Conservation (phyloP, 2,888 invertebrate genomes). For the Eumacrocentrus americanus region DNA sequence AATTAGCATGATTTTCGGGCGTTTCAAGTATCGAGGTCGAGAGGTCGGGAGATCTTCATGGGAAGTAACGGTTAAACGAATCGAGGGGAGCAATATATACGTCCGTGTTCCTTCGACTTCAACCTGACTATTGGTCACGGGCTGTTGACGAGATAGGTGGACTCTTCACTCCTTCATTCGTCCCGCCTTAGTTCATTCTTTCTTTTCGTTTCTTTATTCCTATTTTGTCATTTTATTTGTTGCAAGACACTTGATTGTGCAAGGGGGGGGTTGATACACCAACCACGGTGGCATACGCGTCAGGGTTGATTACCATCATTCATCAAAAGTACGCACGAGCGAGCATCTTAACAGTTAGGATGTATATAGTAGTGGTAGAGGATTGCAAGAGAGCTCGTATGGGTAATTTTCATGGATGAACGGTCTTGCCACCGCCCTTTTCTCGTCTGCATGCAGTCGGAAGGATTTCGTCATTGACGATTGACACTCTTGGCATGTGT, state of each 20-base stretch:
- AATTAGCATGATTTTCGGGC: constrained; percentile 32
- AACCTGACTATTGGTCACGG: constrained; percentile 37
- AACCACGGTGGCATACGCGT: constrained; percentile 12
- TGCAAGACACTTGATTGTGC: constrained; percentile 2
- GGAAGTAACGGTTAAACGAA: constrained; percentile 44
- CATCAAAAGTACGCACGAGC: constrained; percentile 7
- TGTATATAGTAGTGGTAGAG: not conserved
- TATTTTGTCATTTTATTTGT: constrained; percentile 8
- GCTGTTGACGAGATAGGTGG: constrained; percentile 36
- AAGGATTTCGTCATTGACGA: constrained; percentile 18
- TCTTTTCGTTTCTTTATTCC: constrained; percentile 17
- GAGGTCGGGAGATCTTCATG: constrained; percentile 39
- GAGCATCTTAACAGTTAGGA: constrained; percentile 8
- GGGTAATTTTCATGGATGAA: constrained; percentile 21
- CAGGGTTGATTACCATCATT: constrained; percentile 22
- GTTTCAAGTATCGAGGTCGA: constrained; percentile 38
- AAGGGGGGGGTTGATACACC: constrained; percentile 2
- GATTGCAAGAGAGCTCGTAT: not conserved
- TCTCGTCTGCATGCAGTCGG: constrained; percentile 14
- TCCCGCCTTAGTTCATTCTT: constrained; percentile 21
- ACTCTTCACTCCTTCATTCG: constrained; percentile 27
- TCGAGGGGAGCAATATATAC: constrained; percentile 28
- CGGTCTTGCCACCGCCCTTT: constrained; percentile 19
- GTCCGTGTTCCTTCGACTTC: constrained; percentile 12
- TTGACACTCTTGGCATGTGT: constrained; percentile 12